Base-by-base conservation (phyloP, 2,113 vertebrate genomes). In the Alethe castanea region DNA sequence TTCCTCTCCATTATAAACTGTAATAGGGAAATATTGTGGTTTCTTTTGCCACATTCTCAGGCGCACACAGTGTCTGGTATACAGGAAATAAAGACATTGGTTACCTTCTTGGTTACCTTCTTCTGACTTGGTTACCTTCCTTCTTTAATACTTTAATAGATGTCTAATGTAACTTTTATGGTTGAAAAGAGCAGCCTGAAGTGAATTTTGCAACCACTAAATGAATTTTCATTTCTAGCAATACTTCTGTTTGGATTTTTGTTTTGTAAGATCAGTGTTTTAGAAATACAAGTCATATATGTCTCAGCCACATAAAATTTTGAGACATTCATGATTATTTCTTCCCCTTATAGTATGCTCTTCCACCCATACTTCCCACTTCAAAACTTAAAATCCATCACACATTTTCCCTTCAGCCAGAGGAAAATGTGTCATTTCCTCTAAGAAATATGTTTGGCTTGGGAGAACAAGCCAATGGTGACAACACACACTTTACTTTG, bases 101-200 rank as follows among this genome's bases (percentile, higher is more conserved):
- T 70, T 86, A 61, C 23, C 84, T 92, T 94, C 45, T 52, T 52
- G 50, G 26, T 52, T 52, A 29, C 14, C 48, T 50, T 25, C 48
- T 50, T 50, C 48, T 50, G 48, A 50, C 48, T 72, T 65, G 57
- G 42, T 66, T 85, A 61, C 25, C 86, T 91, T 95, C 45, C 48
- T 48, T 33, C 10, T 61, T 77, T 72, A 87, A 83, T 83, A 76
- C 16, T 91, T 90, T 89, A 90, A 95, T 67, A 90, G 59, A 86
- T 77, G 48, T 25, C 48, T 92, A 93, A 95, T 69, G 61, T 61
- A 87, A 71, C 62, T 90, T 94, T 90, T 94, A 95, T 77, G 50
- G 60, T 90, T 3, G 7, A 53, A 82, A 92, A 64, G 42, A 88
- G 65, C 61, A 95, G 74, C 36, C 88, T 90, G 81, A 96, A 94